Evolutionary conservation across 2,888 invertebrate species (phyloP).

Genomic region (Protophormia terraenovae): DNA sequence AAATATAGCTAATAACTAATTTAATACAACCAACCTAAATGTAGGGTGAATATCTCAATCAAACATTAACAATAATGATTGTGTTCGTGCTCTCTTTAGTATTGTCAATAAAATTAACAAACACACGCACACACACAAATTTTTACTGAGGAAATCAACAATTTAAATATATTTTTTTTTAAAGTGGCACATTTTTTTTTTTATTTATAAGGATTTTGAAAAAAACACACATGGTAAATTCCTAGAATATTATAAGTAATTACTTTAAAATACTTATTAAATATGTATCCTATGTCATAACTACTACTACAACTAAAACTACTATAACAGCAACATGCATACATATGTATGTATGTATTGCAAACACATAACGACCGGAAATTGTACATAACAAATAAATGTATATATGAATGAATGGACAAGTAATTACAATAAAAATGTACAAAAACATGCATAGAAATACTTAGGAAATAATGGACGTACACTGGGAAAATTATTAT

Average conservation of each 20-base stretch:
- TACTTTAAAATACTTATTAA: conserved; percentile 8
- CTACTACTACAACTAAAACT: neutral
- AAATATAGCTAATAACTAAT: too few species aligned
- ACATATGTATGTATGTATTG: too few species aligned
- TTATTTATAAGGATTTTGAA: neutral
- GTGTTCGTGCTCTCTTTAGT: too few species aligned
- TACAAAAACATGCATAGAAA: neutral
- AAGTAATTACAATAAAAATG: neutral
- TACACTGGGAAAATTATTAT: neutral
- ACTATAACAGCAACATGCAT: neutral
- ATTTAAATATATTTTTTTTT: neutral
- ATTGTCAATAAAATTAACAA: neutral
- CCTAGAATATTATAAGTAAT: neutral
- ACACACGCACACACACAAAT: neutral
- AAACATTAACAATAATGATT: too few species aligned
- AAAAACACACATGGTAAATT: conserved; percentile 11
- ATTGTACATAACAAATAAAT: neutral
- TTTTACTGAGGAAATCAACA: neutral
- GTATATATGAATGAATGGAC: neutral
- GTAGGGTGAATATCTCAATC: too few species aligned
- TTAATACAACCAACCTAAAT: too few species aligned
- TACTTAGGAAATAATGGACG: neutral
- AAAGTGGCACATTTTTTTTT: neutral
- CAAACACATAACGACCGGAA: neutral
- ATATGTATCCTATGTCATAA: conserved; percentile 17